Percentiles rank a stretch among this genome's conserved stretches.
phyloP scores from a whole-genome alignment of 2,797 vertebrate genomes.

The Sardinella longiceps region DNA sequence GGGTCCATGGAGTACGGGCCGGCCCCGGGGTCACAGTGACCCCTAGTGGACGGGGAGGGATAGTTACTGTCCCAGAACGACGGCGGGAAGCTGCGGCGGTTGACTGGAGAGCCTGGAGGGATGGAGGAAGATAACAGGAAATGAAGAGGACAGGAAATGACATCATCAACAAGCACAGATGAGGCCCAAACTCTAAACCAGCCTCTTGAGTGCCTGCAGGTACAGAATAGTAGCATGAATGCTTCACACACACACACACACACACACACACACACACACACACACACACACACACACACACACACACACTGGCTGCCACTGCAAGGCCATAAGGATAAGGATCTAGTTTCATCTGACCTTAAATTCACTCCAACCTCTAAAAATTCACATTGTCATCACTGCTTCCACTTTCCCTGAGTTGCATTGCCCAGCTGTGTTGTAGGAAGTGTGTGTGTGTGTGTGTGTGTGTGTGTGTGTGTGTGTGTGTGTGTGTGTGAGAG shows the following conservation, averaged over 20 bases:
- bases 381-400: neutral
- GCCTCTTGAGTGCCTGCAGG: neutral
- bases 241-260: neutral
- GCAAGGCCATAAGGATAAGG: neutral
- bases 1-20: constrained; percentile 78
- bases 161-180: neutral
- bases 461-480: no score
- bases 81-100: constrained; percentile 76
- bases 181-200: neutral
- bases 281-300: neutral
- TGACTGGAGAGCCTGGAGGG: constrained; percentile 63
- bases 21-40: constrained; percentile 71
- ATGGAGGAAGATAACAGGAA: no score
- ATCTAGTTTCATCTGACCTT: neutral
- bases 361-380: neutral
- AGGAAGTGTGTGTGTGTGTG: neutral
- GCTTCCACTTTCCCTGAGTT: neutral
- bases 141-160: neutral
- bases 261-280: no score
- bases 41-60: constrained; percentile 70
- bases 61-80: constrained; percentile 85
- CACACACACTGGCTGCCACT: no score
- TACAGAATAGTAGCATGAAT: no score
- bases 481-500: neutral
- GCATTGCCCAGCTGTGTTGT: neutral